Conservation (phyloP, 30 jellyfish, hydroid and myxozoan genomes). For the Turritopsis rubra region DNA sequence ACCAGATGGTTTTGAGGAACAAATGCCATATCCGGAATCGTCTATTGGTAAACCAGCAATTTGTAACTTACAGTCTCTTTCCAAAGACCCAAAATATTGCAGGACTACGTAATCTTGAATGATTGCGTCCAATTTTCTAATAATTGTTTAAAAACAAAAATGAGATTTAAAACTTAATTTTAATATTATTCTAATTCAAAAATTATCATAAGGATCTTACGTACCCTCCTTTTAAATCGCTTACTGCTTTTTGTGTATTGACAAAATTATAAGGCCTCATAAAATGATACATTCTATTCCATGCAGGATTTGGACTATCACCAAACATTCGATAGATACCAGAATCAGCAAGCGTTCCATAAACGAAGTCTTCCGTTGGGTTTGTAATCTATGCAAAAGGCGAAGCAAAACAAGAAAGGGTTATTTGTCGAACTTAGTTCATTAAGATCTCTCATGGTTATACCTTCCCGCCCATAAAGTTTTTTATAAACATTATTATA, state of each 20-base stretch:
- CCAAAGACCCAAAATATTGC: background rate
- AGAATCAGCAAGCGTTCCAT: constrained; percentile 37
- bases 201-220: background rate
- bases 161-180: background rate
- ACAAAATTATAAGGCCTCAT: too few species aligned
- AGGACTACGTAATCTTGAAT: background rate
- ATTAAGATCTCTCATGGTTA: background rate
- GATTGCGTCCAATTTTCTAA: background rate
- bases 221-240: too few species aligned
- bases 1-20: too few species aligned
- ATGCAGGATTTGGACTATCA: constrained; percentile 16
- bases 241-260: too few species aligned
- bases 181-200: too few species aligned
- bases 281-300: constrained; percentile 19
- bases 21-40: background rate
- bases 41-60: background rate
- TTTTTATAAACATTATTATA: too few species aligned
- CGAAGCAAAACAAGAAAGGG: too few species aligned
- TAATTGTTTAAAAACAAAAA: background rate
- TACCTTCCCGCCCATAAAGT: too few species aligned
- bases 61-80: background rate
- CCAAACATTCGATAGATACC: constrained; percentile 25
- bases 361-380: constrained; percentile 40
- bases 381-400: too few species aligned
- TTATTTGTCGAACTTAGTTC: background rate